Conservation (phyloP, 2,113 vertebrate genomes). For the Sorex araneus region DNA sequence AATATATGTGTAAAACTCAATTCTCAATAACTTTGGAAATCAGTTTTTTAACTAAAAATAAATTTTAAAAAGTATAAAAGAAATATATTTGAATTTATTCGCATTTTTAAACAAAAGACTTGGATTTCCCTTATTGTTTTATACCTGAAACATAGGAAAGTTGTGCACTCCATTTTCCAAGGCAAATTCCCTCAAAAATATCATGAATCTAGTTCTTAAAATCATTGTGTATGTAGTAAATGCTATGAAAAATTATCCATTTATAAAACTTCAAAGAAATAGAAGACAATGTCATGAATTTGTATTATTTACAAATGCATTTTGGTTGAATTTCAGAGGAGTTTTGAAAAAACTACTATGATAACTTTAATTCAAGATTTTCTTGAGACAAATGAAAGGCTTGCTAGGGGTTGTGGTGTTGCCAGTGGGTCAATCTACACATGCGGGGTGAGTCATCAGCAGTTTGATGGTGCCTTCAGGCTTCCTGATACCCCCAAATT, state of each 20-base stretch:
- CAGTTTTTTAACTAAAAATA: background rate
- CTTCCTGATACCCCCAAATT: too few relatives aligned
- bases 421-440: too few relatives aligned
- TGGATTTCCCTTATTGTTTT: slow-evolving; percentile 15
- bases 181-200: background rate
- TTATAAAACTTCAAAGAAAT: slow-evolving; percentile 41
- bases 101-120: slow-evolving; percentile 42
- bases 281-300: slow-evolving; percentile 20
- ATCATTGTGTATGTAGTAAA: slow-evolving; percentile 11
- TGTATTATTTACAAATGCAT: slow-evolving; percentile 52
- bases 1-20: too few relatives aligned
- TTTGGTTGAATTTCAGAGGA: background rate
- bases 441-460: too few relatives aligned
- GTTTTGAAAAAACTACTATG: slow-evolving; percentile 16
- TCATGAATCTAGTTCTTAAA: slow-evolving; percentile 14
- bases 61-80: background rate
- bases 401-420: background rate
- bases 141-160: background rate
- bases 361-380: slow-evolving; percentile 53
- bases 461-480: too few relatives aligned
- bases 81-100: background rate
- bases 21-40: background rate
- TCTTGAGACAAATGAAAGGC: slow-evolving; percentile 60
- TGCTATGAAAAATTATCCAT: slow-evolving; percentile 21
- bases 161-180: slow-evolving; percentile 5